Base-by-base conservation (phyloP, 2,113 vertebrate species). In the Podarcis raffonei region DNA sequence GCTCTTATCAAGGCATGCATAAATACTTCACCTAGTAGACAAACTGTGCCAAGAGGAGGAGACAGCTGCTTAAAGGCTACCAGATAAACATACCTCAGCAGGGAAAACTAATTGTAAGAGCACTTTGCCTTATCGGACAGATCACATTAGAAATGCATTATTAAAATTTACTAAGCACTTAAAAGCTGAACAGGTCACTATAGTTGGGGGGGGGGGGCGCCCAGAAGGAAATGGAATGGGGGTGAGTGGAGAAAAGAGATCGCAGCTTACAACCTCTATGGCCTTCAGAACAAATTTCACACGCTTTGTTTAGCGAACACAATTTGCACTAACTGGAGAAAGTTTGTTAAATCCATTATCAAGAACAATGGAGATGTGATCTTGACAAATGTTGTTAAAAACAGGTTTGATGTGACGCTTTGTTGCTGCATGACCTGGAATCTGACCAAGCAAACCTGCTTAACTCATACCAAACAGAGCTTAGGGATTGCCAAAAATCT, bases 41-140 rank as follows among this genome's bases (percentile, higher is more conserved):
- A 86, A 93, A 88, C 71, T 18, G 65, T 90, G 90, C 90, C 88
- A 32, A 42, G 86, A 85, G 75, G 78, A 53, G 25, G 59, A 25
- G 71, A 53, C 18, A 65, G 80, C 32, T 68, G 78, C 83, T 91
- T 53, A 84, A 35, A 90, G 88, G 89, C 92, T 84, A 68, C 81
- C 90, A 87, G 81, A 85, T 93, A 91, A 0, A 12, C 66, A 6
- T 81, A n/a, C 92, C 83, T 20, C 81, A 85, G 92, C 88, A 85
- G 23, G 83, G 92, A 94, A 81, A 88, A 83, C 83, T 75, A 83
- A 89, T 89, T 1, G 0, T 87, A 74, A 94, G 90, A 87, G 91
- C 69, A 0, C 87, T 77, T 89, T 87, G 92, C 83, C 88, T 94
- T 87, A 95, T 91, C 16, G 23, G 5, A 84, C 62, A 92, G 89